A percentile compares a stretch with the other conserved stretches of the same genome.
These are phyloP conservation scores for Epinephelus awoara DNA, from an alignment of 2,797 vertebrate species.

Conservation along the genomic window DNA sequence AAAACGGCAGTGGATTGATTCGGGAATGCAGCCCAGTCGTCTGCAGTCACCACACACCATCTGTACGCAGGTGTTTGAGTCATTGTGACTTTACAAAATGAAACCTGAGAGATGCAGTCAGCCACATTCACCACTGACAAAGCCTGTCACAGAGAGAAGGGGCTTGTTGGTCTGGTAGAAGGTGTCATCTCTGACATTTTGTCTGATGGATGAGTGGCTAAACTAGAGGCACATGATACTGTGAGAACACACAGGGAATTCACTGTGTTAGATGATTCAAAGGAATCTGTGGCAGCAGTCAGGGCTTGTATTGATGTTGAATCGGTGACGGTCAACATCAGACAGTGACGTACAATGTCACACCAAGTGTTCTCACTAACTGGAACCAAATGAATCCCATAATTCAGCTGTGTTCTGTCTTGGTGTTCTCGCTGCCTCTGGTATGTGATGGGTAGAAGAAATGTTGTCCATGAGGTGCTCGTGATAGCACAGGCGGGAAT, in stretches of 20 bases:
- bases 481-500: neutral
- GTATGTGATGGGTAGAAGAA: neutral
- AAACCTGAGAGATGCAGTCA: neutral
- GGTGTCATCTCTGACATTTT: neutral
- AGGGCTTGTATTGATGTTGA: neutral
- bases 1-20: too few relatives aligned
- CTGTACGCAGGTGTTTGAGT: too few relatives aligned
- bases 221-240: neutral
- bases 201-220: neutral
- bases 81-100: neutral
- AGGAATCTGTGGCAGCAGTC: neutral
- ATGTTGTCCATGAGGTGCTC: neutral
- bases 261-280: neutral
- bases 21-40: too few relatives aligned
- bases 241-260: neutral
- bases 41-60: too few relatives aligned
- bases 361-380: neutral
- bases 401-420: neutral
- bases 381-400: neutral
- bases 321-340: conserved; percentile 1
- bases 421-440: neutral
- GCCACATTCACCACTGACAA: too few relatives aligned
- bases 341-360: neutral
- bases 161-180: neutral
- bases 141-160: neutral